Percentiles rank a stretch among this genome's conserved stretches.
These are phyloP conservation scores for Caerostris darwini DNA, from an alignment of 1,140 invertebrate genomes.

Conservation along the genomic window DNA sequence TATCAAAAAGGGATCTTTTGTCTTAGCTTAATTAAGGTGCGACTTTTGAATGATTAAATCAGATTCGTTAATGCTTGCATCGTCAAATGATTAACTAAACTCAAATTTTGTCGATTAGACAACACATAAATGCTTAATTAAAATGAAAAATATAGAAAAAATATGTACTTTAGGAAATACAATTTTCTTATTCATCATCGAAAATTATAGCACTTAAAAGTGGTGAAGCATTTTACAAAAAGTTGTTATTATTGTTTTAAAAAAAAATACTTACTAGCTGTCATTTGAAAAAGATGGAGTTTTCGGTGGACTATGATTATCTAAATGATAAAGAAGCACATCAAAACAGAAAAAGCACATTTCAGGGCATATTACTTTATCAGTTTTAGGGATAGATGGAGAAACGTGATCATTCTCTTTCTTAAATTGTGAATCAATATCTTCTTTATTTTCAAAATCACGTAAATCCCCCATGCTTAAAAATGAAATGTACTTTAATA, in stretches of 20 bases:
- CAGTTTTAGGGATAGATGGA: neutral
- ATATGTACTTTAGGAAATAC: neutral
- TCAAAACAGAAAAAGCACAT: slow-evolving; percentile 99
- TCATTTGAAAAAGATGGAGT: slow-evolving; percentile 95
- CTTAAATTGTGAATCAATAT: neutral
- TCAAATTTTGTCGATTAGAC: neutral
- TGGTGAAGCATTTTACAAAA: neutral
- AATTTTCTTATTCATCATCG: neutral
- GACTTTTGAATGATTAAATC: no score
- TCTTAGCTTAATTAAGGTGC: no score
- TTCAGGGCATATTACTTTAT: slow-evolving; percentile 83
- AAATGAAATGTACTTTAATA: neutral
- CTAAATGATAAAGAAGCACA: slow-evolving; percentile 95
- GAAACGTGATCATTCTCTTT: neutral
- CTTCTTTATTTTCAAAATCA: neutral
- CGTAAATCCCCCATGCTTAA: neutral
- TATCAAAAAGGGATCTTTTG: no score
- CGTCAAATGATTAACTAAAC: neutral
- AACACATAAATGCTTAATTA: neutral
- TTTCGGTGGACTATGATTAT: slow-evolving; percentile 94
- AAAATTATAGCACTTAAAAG: neutral
- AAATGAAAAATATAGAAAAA: neutral
- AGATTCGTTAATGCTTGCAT: neutral
- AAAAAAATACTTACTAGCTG: slow-evolving; percentile 90
- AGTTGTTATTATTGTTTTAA: neutral